phyloP scores from a whole-genome alignment of 2,113 vertebrate genomes.

The Seriola quinqueradiata region DNA sequence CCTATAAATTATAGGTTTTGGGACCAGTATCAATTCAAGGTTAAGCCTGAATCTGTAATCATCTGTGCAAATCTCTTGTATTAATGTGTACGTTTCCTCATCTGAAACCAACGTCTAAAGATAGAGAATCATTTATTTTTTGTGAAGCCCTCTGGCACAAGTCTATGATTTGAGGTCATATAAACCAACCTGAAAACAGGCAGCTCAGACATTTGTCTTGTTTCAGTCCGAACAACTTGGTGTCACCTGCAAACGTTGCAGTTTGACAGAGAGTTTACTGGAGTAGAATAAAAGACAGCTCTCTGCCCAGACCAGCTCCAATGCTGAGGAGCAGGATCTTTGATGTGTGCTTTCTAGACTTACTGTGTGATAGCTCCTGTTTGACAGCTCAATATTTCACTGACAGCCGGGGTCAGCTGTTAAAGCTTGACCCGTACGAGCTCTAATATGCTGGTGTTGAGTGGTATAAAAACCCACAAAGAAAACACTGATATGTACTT shows the following conservation, averaged over 20 bases:
- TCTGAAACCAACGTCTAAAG: not conserved
- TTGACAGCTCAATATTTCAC: slow-evolving; percentile 51
- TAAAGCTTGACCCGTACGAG: slow-evolving; percentile 18
- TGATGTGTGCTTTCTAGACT: slow-evolving; percentile 16
- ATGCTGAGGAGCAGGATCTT: not conserved
- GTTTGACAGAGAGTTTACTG: slow-evolving; percentile 3
- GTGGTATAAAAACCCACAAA: not conserved
- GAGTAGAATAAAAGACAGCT: not conserved
- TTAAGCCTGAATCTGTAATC: not conserved
- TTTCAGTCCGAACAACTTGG: not conserved
- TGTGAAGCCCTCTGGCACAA: not conserved
- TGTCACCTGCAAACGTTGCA: slow-evolving; percentile 14
- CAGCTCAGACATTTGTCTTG: not conserved
- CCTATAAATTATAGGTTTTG: not conserved
- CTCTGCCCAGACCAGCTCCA: not conserved
- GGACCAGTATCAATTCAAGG: not conserved
- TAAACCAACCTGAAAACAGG: not conserved
- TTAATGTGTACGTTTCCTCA: not conserved
- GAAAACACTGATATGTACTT: not conserved
- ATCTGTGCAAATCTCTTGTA: not conserved
- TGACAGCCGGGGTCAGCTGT: slow-evolving; percentile 25
- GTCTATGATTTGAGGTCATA: not conserved
- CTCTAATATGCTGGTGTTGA: slow-evolving; percentile 9
- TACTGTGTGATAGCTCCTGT: slow-evolving; percentile 6
- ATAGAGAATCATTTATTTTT: not conserved